phyloP scores from a whole-genome alignment of 2,888 invertebrate genomes.

The Elmis aenea region DNA sequence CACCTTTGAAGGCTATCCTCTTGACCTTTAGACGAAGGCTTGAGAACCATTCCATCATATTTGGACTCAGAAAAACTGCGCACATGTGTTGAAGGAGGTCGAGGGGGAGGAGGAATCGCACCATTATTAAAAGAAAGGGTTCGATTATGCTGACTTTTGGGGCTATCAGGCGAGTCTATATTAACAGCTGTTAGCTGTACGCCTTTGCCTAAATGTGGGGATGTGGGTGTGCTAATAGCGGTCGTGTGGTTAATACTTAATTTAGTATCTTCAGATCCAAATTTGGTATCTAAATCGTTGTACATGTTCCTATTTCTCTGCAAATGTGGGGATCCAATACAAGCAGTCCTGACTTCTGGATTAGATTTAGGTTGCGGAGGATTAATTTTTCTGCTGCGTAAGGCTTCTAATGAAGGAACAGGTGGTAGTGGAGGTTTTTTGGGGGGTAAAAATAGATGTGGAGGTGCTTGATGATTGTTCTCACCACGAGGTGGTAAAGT shows the following conservation, averaged over 20 bases:
- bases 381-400: constrained; percentile 52
- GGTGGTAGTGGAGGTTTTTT: constrained; percentile 72
- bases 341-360: constrained; percentile 53
- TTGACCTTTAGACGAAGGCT: constrained; percentile 9
- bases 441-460: constrained; percentile 57
- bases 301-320: constrained; percentile 56
- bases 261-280: constrained; percentile 22
- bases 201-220: constrained; percentile 40
- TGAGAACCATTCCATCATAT: constrained; percentile 3
- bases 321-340: constrained; percentile 60
- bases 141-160: constrained; percentile 31
- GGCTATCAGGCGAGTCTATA: constrained; percentile 25
- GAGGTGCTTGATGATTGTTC: constrained; percentile 43
- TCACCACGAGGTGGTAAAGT: constrained; percentile 55
- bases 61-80: constrained; percentile 14
- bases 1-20: constrained; percentile 12
- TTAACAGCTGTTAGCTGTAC: constrained; percentile 29
- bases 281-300: constrained; percentile 53
- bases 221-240: constrained; percentile 46
- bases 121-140: constrained; percentile 31
- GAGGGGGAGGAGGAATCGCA: constrained; percentile 22
- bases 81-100: constrained; percentile 7
- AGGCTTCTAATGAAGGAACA: constrained; percentile 59
- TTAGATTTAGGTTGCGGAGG: constrained; percentile 41
- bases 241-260: constrained; percentile 29